These are phyloP conservation scores for Perithous albicinctus DNA, from an alignment of 2,888 invertebrate genomes.

Conservation along the genomic window DNA sequence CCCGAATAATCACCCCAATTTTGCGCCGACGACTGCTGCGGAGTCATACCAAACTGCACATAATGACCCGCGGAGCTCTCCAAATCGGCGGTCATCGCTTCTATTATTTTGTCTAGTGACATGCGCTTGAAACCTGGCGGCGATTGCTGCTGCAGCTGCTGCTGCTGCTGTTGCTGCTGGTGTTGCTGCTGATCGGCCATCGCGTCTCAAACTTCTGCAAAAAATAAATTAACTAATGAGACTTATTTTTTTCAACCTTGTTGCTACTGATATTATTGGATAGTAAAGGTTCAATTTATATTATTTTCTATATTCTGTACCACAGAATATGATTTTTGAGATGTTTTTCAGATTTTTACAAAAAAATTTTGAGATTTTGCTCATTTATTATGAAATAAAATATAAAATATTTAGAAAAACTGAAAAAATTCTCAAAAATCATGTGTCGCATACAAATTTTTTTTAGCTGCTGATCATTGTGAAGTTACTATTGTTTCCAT, in stretches of 20 bases:
- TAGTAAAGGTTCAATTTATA: no score
- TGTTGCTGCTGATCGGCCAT: constrained; percentile 71
- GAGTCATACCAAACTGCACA: constrained; percentile 86
- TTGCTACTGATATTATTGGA: not conserved
- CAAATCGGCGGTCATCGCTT: constrained; percentile 87
- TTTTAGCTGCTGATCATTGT: no score
- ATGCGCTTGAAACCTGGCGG: constrained; percentile 79
- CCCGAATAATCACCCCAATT: constrained; percentile 81
- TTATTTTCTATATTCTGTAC: not conserved
- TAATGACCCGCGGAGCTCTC: constrained; percentile 87
- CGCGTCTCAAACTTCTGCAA: constrained; percentile 49
- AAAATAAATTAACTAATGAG: not conserved
- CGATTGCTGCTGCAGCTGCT: constrained; percentile 72
- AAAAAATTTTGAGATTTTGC: no score
- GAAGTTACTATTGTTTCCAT: no score
- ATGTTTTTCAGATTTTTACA: no score
- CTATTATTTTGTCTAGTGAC: constrained; percentile 87
- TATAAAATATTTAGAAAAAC: no score
- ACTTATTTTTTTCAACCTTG: not conserved
- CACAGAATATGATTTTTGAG: no score
- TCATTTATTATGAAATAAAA: no score
- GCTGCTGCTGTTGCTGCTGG: constrained; percentile 74
- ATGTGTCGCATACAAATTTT: no score
- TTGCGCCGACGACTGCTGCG: constrained; percentile 78
- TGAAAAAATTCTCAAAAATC: no score